Conservation (phyloP, 1,140 invertebrate genomes). For the Colletes gigas region DNA sequence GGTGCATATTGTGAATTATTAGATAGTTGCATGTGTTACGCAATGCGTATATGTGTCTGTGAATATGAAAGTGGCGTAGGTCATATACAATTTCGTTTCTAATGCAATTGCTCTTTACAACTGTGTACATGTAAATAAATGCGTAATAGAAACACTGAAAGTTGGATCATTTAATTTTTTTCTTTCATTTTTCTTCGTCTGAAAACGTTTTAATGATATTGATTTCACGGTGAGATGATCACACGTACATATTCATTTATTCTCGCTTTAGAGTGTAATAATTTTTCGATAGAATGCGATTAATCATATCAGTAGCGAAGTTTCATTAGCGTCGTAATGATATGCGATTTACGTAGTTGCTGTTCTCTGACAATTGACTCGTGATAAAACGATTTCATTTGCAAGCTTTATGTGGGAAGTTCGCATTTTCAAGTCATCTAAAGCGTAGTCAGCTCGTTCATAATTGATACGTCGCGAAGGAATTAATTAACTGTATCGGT, state of each 20-base stretch:
- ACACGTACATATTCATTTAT: background rate
- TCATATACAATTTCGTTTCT: background rate
- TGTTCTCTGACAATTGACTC: constrained; percentile 18
- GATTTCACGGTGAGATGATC: background rate
- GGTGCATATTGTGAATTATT: constrained; percentile 1
- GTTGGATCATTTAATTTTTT: too few species aligned
- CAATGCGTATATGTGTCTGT: background rate
- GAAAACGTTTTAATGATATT: too few species aligned
- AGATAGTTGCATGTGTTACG: background rate
- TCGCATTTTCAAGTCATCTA: constrained; percentile 6
- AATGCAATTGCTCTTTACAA: too few species aligned
- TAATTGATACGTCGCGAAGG: background rate
- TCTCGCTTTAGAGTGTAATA: background rate
- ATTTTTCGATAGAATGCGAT: background rate
- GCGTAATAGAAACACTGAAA: too few species aligned
- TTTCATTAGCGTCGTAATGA: constrained; percentile 1
- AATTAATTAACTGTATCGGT: background rate
- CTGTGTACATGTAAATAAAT: too few species aligned
- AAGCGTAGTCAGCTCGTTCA: background rate
- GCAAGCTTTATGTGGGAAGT: background rate
- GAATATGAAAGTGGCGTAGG: too few species aligned
- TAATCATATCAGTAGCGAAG: constrained; percentile 7
- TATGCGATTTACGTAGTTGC: constrained; percentile 19
- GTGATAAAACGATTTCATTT: background rate
- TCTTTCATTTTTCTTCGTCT: too few species aligned